Evolutionary conservation across 1,140 invertebrate species (phyloP), one percentile per base, ranked within the genome.

Genomic region (Cyclargus thomasi): DNA sequence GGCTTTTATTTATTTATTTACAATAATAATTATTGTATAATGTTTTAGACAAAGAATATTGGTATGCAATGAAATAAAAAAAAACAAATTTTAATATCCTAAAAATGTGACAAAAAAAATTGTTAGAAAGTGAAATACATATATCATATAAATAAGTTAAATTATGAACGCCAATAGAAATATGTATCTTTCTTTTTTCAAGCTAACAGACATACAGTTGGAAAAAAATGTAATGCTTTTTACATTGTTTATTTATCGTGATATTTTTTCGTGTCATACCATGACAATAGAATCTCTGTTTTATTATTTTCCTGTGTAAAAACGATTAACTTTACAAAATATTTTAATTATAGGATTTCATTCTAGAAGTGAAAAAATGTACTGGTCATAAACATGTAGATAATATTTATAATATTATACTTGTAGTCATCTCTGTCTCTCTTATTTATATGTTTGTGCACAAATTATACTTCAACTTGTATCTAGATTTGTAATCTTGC

Each of bases 401-500:
- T 70, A 67, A 64, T 39, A 57, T 53, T 17, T 18, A 29, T 65
- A 57, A 59, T 29, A 55, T 35, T 10, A 65, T 69, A 72, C 35
- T 66, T 70, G 68, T 74, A 74, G 70, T 68, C 63, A 59, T 11
- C 55, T 20, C 22, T 11, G 20, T 20, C 22, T 55, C 29, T 65
- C 23, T 55, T 53, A 22, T 53, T 53, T 23, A 53, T 65, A 57
- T 29, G 23, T 71, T 64, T 70, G 57, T 76, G 79, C 77, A 81
- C 79, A 77, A 78, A 80, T 71, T 74, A 72, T 21, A 76, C 73
- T 69, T 70, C 71, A 71, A 66, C 69, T 72, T 79, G 68, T 82
- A 80, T 78, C 74, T 73, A 57, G 71, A 77, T 68, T n/a, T 85
- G 75, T 83, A 86, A 82, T 85, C 80, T 85, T 78, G 82, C 77